These are phyloP conservation scores for Chauna torquata DNA, from an alignment of 2,113 vertebrate genomes.

Conservation along the genomic window DNA sequence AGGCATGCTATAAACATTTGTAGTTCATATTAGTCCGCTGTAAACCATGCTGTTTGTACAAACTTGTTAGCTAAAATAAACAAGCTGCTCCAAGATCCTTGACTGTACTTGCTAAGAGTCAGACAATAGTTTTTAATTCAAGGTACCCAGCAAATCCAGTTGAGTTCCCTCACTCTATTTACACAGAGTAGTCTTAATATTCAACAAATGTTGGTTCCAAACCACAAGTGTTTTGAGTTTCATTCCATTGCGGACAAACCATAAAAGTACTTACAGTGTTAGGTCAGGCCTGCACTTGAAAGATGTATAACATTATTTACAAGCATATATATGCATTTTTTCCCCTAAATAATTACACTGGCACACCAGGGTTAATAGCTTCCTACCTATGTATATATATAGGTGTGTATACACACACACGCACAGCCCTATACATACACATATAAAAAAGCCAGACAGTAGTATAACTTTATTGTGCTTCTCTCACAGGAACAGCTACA, in stretches of 20 bases:
- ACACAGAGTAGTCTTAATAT: not conserved
- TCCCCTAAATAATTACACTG: not conserved
- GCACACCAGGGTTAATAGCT: not conserved
- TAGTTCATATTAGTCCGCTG: not conserved
- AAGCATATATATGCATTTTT: not conserved
- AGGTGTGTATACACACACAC: too few relatives aligned
- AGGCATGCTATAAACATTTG: not conserved
- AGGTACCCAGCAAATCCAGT: not conserved
- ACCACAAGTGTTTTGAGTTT: constrained; percentile 28
- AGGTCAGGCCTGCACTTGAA: constrained; percentile 25
- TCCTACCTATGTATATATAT: not conserved
- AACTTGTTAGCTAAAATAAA: constrained; percentile 31
- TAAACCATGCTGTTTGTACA: not conserved
- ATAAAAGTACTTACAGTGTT: not conserved
- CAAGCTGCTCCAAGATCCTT: not conserved
- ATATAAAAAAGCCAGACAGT: not conserved
- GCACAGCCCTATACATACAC: too few relatives aligned
- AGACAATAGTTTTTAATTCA: not conserved
- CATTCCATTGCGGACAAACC: not conserved
- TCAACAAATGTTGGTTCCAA: constrained; percentile 15
- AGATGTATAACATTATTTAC: not conserved
- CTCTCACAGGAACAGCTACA: not conserved
- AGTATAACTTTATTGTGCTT: not conserved
- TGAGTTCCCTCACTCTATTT: not conserved
- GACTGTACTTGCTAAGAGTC: not conserved